A percentile compares a stretch with the other conserved stretches of the same genome.
Evolutionary conservation across 2,888 invertebrate species (phyloP).

Genomic region (Cylloceria caligata): DNA sequence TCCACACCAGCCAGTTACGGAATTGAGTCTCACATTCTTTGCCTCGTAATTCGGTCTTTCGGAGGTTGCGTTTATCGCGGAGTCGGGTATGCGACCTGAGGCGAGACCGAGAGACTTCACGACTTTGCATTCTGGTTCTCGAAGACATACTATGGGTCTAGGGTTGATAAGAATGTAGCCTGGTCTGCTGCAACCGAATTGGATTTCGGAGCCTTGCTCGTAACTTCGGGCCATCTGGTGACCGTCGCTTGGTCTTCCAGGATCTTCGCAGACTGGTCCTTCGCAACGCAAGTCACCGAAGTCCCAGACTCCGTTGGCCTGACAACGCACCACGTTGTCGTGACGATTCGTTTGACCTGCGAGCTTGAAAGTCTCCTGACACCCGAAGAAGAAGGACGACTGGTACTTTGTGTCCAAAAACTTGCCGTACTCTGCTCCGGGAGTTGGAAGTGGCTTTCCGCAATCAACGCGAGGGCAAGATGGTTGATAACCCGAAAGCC

Average conservation of each 20-base stretch:
- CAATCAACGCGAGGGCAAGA: conserved; percentile 96
- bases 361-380: conserved; percentile 97
- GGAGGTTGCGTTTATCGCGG: conserved; percentile 97
- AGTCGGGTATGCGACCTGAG: conserved; percentile 96
- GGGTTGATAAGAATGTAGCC: conserved; percentile 97
- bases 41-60: conserved; percentile 97
- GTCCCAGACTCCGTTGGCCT: conserved; percentile 98
- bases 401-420: conserved; percentile 95
- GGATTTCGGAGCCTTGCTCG: conserved; percentile 95
- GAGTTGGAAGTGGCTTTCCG: conserved; percentile 95
- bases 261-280: conserved; percentile 98
- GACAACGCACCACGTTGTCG: conserved; percentile 96
- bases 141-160: conserved; percentile 94
- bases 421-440: conserved; percentile 97
- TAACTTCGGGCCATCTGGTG: conserved; percentile 93
- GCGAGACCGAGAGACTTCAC: conserved; percentile 96
- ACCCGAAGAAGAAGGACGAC: conserved; percentile 97
- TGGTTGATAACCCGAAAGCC: conserved; percentile 94
- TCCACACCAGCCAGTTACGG: conserved; percentile 98
- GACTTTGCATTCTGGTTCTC: conserved; percentile 97
- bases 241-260: conserved; percentile 97
- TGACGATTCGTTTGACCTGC: conserved; percentile 96
- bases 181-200: conserved; percentile 95
- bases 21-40: conserved; percentile 94
- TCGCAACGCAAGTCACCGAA: conserved; percentile 98